Conservation (phyloP, 1,140 invertebrate species). For the Polyergus mexicanus region DNA sequence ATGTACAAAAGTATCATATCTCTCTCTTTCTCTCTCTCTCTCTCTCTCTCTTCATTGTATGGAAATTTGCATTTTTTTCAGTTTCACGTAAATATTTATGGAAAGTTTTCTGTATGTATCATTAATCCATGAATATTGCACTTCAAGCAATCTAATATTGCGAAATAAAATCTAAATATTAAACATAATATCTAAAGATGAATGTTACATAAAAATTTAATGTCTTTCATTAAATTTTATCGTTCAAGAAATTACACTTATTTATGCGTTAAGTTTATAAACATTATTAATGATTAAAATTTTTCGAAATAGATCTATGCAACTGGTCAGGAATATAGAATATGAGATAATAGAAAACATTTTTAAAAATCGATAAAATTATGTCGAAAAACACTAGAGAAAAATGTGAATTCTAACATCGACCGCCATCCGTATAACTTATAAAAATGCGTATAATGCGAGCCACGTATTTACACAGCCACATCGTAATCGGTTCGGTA, state of each 20-base stretch:
- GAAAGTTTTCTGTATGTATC: background rate
- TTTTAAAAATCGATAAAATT: background rate
- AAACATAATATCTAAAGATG: background rate
- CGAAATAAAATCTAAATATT: conserved; percentile 18
- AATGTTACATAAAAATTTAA: conserved; percentile 15
- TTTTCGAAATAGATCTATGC: background rate
- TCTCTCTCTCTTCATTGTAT: background rate
- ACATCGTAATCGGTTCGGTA: conserved; percentile 12
- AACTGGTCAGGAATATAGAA: conserved; percentile 21
- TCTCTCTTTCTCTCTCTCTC: background rate
- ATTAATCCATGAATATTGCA: background rate
- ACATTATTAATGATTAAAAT: conserved; percentile 27
- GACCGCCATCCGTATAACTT: background rate
- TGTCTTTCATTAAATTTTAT: background rate
- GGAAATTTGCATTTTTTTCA: conserved; percentile 1
- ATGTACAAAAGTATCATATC: conserved; percentile 17
- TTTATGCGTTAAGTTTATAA: conserved; percentile 29
- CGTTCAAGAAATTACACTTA: conserved; percentile 30
- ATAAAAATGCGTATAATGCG: conserved; percentile 42
- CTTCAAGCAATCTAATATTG: conserved; percentile 47
- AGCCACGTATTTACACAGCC: conserved; percentile 35
- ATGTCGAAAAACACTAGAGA: conserved; percentile 10
- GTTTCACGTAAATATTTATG: background rate
- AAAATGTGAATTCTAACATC: background rate
- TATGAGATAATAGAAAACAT: background rate